A percentile compares a stretch with the other conserved stretches of the same genome.
phyloP scores from a whole-genome alignment of 2,888 invertebrate genomes.

The Zaprionus bogoriensis region DNA sequence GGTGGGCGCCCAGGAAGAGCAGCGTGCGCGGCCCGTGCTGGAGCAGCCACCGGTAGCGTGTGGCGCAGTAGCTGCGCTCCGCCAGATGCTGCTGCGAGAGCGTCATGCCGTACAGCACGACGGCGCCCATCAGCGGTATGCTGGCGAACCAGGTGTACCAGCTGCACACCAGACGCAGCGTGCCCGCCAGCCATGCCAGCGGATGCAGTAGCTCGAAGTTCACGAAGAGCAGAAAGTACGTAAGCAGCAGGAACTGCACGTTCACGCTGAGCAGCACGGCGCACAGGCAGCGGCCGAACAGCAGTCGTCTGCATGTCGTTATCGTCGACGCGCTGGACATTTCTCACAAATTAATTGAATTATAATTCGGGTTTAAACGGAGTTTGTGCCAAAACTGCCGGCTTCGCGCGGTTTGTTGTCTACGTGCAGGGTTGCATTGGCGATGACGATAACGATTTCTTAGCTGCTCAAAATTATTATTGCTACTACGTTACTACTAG shows the following conservation, averaged over 20 bases:
- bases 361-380: not conserved
- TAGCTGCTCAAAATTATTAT: not conserved
- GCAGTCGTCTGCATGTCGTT: constrained; percentile 69
- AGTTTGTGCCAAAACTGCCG: constrained; percentile 15
- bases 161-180: constrained; percentile 84
- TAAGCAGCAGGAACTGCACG: constrained; percentile 84
- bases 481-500: not conserved
- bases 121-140: constrained; percentile 86
- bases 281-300: constrained; percentile 77
- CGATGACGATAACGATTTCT: constrained; percentile 1
- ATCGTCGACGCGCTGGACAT: constrained; percentile 24
- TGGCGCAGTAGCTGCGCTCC: constrained; percentile 86
- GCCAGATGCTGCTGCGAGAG: constrained; percentile 88
- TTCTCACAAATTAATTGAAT: not conserved
- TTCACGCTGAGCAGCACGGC: constrained; percentile 86
- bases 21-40: constrained; percentile 86
- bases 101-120: constrained; percentile 88
- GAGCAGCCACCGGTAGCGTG: constrained; percentile 87
- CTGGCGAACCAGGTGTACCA: constrained; percentile 86
- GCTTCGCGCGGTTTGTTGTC: constrained; percentile 39
- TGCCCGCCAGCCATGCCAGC: constrained; percentile 86
- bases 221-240: constrained; percentile 84
- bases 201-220: constrained; percentile 87
- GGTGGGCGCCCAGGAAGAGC: constrained; percentile 83
- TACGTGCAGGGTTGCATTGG: constrained; percentile 10